Evolutionary conservation across 1,140 invertebrate genomes (phyloP).

Genomic region (Drosophila grimshawi): DNA sequence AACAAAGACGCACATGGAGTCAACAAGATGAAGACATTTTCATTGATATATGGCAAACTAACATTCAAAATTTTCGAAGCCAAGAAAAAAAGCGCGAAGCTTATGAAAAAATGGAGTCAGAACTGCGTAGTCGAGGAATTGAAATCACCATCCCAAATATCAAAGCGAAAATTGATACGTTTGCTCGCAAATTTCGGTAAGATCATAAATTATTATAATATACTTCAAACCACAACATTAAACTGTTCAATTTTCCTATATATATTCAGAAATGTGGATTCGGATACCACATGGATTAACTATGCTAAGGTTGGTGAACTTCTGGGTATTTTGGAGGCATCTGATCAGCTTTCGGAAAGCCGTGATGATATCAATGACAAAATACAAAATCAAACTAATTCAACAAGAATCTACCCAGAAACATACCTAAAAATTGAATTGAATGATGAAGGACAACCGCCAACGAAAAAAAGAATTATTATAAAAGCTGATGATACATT

Average conservation of each 20-base stretch:
- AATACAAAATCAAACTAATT: too few relatives aligned
- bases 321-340: background rate
- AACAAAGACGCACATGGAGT: slow-evolving; percentile 2
- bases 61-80: background rate
- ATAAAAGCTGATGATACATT: background rate
- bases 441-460: too few relatives aligned
- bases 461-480: background rate
- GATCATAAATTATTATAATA: background rate
- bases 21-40: slow-evolving; percentile 15
- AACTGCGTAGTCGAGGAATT: background rate
- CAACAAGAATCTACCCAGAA: too few relatives aligned
- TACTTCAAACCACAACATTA: too few relatives aligned
- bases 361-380: too few relatives aligned
- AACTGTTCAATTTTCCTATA: background rate
- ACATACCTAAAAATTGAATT: too few relatives aligned
- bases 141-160: slow-evolving; percentile 14
- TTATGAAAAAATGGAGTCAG: slow-evolving; percentile 9
- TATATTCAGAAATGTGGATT: slow-evolving; percentile 18
- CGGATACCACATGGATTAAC: slow-evolving; percentile 40
- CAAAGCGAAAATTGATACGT: slow-evolving; percentile 17
- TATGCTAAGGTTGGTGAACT: slow-evolving; percentile 32
- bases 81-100: background rate
- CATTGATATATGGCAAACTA: slow-evolving; percentile 12
- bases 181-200: slow-evolving; percentile 43
- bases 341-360: background rate